These are phyloP conservation scores for Gadus macrocephalus DNA, from an alignment of 2,113 vertebrate species.

Conservation along the genomic window DNA sequence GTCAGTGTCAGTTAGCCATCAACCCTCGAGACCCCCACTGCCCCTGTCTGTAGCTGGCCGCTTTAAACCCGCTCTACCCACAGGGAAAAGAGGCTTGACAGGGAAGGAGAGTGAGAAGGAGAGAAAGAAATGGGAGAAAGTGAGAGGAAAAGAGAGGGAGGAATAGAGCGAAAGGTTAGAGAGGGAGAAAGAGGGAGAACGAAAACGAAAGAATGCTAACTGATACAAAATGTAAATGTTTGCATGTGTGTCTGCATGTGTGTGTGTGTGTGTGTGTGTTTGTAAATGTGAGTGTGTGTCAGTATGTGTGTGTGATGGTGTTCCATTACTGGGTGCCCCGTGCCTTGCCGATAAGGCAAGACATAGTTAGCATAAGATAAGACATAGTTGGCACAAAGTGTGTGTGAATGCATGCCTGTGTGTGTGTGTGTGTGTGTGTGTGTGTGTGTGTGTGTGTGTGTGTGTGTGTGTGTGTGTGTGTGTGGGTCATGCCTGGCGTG, in stretches of 20 bases:
- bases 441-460: background rate
- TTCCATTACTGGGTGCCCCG: background rate
- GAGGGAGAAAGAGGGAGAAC: background rate
- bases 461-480: background rate
- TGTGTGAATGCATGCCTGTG: conserved; percentile 4
- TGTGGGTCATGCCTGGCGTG: background rate
- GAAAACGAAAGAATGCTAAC: too few relatives aligned
- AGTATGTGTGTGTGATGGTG: conserved; percentile 4
- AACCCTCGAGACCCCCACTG: background rate
- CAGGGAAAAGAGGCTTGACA: background rate
- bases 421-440: conserved; percentile 10
- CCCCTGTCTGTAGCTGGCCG: background rate
- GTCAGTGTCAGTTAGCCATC: conserved; percentile 27
- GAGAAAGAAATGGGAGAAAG: background rate
- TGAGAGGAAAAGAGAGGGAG: background rate
- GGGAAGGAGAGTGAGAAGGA: background rate
- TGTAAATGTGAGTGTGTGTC: conserved; percentile 1
- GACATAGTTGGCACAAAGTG: conserved; percentile 31
- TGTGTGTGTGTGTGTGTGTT: conserved; percentile 4
- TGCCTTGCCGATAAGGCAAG: conserved; percentile 36
- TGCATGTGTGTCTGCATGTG: background rate
- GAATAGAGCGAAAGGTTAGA: background rate
- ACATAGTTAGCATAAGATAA: conserved; percentile 29
- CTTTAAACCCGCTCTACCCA: background rate
- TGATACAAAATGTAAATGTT: too few relatives aligned